Evolutionary conservation across 30 jellyfish, hydroid and myxozoan species (phyloP).

Genomic region (Aurelia sp.): DNA sequence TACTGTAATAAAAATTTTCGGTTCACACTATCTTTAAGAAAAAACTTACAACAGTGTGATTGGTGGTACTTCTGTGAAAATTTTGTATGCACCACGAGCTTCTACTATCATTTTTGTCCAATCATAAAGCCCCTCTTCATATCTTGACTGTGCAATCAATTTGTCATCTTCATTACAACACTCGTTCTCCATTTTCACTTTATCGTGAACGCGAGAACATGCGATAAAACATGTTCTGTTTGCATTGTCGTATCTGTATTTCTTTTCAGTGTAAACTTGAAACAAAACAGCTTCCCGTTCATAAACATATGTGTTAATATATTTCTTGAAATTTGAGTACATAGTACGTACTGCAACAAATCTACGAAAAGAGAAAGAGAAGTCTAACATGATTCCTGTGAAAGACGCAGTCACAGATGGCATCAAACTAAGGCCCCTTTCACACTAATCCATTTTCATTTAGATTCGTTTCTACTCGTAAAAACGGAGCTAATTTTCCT

Average conservation of each 20-base stretch:
- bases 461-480: too few relatives aligned
- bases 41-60: slow-evolving; percentile 7
- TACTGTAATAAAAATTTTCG: too few relatives aligned
- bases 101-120: not conserved
- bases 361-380: not conserved
- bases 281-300: not conserved
- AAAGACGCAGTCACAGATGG: too few relatives aligned
- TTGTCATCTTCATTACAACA: not conserved
- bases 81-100: not conserved
- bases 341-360: slow-evolving; percentile 2
- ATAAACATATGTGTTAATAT: slow-evolving; percentile 7
- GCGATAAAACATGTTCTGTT: slow-evolving; percentile 16
- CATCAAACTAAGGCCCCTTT: too few relatives aligned
- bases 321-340: not conserved
- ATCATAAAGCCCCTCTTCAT: slow-evolving; percentile 2
- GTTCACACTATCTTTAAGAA: not conserved
- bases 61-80: not conserved
- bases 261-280: not conserved
- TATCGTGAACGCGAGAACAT: slow-evolving; percentile 1
- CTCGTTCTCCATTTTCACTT: not conserved
- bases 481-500: too few relatives aligned
- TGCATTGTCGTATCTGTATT: not conserved
- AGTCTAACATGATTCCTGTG: too few relatives aligned
- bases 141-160: slow-evolving; percentile 5
- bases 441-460: too few relatives aligned